Evolutionary conservation across 2,888 invertebrate genomes (phyloP).

Genomic region (Microplitis deprimator): DNA sequence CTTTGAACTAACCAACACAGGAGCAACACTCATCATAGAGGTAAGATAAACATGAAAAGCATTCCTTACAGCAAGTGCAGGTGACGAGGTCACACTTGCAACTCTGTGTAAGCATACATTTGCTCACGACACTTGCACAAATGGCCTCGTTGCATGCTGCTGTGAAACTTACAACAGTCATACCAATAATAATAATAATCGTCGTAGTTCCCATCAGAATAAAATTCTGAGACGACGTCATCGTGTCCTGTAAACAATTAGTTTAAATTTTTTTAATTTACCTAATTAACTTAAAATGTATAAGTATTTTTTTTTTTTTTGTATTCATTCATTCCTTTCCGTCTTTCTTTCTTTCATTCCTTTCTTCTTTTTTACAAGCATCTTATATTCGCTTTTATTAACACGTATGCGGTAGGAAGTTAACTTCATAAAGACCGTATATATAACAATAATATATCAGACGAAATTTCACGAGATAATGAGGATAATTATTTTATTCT

Average conservation of each 20-base stretch:
- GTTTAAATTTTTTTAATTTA: slow-evolving; percentile 15
- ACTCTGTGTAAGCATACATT: slow-evolving; percentile 95
- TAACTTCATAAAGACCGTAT: background rate
- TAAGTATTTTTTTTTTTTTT: background rate
- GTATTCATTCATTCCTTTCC: background rate
- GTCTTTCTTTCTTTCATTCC: slow-evolving; percentile 5
- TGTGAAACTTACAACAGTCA: slow-evolving; percentile 50
- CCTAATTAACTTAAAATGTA: background rate
- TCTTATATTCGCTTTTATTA: background rate
- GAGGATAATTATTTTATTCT: slow-evolving; percentile 47
- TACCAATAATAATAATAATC: slow-evolving; percentile 50
- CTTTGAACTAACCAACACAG: slow-evolving; percentile 89
- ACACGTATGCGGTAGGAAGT: background rate
- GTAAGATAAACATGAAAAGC: slow-evolving; percentile 89
- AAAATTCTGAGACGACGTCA: slow-evolving; percentile 56
- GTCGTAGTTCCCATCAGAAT: slow-evolving; percentile 52
- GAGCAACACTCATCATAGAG: slow-evolving; percentile 96
- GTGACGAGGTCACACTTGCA: slow-evolving; percentile 95
- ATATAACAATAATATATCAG: background rate
- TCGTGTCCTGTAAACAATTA: slow-evolving; percentile 48
- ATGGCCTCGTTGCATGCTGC: slow-evolving; percentile 89
- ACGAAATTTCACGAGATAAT: slow-evolving; percentile 43
- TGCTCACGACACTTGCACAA: slow-evolving; percentile 95
- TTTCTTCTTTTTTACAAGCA: background rate
- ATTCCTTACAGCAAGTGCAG: slow-evolving; percentile 95